phyloP scores from a whole-genome alignment of 30 jellyfish, hydroid and myxozoan species.

The Pelagia noctiluca region DNA sequence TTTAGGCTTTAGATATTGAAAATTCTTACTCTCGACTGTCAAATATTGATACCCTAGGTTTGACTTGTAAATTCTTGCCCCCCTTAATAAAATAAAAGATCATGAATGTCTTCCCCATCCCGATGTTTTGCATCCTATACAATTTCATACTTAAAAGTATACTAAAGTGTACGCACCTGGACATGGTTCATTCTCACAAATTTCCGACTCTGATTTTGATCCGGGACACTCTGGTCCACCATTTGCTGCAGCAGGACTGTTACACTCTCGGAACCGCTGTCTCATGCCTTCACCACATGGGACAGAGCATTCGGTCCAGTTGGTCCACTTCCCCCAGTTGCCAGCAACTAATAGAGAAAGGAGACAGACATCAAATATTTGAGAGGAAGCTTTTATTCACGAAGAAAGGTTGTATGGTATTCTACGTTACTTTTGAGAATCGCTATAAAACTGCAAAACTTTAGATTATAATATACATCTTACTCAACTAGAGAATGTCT shows the following conservation, averaged over 20 bases:
- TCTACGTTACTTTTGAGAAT: no score
- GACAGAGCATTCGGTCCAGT: constrained; percentile 83
- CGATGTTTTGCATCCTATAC: no score
- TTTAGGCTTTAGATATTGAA: no score
- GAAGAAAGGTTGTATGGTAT: no score
- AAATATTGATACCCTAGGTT: not conserved
- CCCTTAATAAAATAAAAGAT: not conserved
- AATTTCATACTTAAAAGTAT: no score
- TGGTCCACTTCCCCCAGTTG: constrained; percentile 85
- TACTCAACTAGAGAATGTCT: no score
- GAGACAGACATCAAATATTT: not conserved
- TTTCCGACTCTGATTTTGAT: constrained; percentile 53
- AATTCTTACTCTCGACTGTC: no score
- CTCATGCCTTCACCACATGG: constrained; percentile 88
- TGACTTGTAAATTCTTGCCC: not conserved
- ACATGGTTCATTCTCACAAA: constrained; percentile 74
- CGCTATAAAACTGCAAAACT: no score
- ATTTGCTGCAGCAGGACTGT: constrained; percentile 63
- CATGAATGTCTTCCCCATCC: no score
- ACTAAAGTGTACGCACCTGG: constrained; percentile 78
- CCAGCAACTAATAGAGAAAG: constrained; percentile 59
- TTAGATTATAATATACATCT: no score
- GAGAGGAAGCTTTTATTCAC: not conserved
- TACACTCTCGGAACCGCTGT: constrained; percentile 68
- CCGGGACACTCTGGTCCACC: constrained; percentile 82